A percentile compares a stretch with the other conserved stretches of the same genome.
These are phyloP conservation scores for Ahaetulla prasina DNA, from an alignment of 2,113 vertebrate species.

Conservation along the genomic window DNA sequence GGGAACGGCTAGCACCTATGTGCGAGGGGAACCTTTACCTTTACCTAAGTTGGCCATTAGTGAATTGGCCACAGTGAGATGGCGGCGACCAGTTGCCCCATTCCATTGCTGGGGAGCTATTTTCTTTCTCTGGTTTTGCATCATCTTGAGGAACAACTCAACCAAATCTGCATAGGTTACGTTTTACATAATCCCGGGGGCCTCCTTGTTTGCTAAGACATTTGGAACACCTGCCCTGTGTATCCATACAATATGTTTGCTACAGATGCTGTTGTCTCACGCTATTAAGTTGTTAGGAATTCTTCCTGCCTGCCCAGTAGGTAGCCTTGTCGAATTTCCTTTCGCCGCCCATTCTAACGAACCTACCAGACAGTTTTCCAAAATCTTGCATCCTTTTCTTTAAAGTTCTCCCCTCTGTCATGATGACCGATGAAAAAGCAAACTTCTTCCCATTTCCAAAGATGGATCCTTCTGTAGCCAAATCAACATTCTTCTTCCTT, in stretches of 20 bases:
- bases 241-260: constrained; percentile 63
- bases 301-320: constrained; percentile 33
- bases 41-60: no score
- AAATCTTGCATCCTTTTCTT: not conserved
- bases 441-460: not conserved
- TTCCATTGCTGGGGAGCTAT: constrained; percentile 8
- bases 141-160: not conserved
- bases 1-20: no score
- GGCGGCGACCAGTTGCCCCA: no score
- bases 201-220: constrained; percentile 59
- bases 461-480: not conserved
- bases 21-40: no score
- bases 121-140: not conserved
- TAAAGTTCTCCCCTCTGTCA: not conserved
- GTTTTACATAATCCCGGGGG: constrained; percentile 53
- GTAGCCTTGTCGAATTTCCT: constrained; percentile 22
- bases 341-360: not conserved
- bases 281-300: constrained; percentile 58
- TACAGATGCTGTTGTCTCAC: constrained; percentile 59
- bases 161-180: constrained; percentile 62
- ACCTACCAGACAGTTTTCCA: not conserved
- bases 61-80: no score
- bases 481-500: not conserved
- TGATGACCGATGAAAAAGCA: no score
- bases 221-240: constrained; percentile 59